Conservation (phyloP, 2,113 vertebrate genomes). For the Nesogale talazaci region DNA sequence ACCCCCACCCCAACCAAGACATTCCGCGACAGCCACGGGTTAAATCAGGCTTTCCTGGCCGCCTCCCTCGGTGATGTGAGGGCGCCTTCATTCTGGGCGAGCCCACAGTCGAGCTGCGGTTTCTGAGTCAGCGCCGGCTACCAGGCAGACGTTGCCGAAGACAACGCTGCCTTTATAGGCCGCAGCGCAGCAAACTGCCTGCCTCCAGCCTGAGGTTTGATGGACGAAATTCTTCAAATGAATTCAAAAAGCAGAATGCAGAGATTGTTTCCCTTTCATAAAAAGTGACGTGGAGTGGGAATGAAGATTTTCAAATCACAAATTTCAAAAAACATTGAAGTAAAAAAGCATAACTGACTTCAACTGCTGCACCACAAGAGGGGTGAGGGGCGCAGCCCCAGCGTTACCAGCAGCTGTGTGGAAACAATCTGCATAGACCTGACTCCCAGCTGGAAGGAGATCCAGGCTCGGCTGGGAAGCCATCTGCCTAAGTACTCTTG, state of each 20-base stretch:
- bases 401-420: background rate
- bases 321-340: background rate
- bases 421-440: background rate
- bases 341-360: background rate
- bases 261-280: background rate
- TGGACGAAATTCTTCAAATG: constrained; percentile 51
- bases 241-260: background rate
- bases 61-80: fast-evolving
- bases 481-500: no score
- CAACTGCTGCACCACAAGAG: background rate
- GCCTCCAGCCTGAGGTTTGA: constrained; percentile 38
- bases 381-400: background rate
- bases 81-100: background rate
- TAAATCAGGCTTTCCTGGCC: constrained; percentile 49
- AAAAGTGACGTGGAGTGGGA: background rate
- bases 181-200: constrained; percentile 32
- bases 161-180: constrained; percentile 74
- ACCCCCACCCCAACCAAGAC: no score
- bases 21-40: background rate
- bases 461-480: background rate
- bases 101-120: background rate
- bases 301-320: background rate
- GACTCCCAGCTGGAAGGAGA: background rate
- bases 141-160: constrained; percentile 17
- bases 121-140: constrained; percentile 75